Evolutionary conservation across 2,797 vertebrate species (phyloP).

Genomic region (Nannoperca australis): DNA sequence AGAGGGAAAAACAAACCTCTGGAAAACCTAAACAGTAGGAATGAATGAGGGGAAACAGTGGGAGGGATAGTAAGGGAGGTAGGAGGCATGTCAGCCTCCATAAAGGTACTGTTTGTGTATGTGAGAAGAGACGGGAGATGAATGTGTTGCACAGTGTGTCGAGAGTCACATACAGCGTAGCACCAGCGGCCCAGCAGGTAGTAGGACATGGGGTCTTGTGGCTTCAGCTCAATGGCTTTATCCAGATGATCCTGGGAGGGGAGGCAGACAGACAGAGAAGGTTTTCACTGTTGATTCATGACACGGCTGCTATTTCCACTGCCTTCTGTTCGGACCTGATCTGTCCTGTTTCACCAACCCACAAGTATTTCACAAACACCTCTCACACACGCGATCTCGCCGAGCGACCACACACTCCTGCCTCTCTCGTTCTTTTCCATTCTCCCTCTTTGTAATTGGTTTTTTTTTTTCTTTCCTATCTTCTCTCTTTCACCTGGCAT

Average conservation of each 20-base stretch:
- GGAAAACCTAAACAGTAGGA: slow-evolving; percentile 60
- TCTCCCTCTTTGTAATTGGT: slow-evolving; percentile 31
- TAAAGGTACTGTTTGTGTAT: slow-evolving; percentile 31
- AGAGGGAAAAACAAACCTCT: slow-evolving; percentile 53
- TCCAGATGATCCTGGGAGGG: slow-evolving; percentile 93
- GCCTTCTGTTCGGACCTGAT: slow-evolving; percentile 76
- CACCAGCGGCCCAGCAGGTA: slow-evolving; percentile 98
- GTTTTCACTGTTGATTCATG: slow-evolving; percentile 69
- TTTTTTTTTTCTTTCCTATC: slow-evolving; percentile 21
- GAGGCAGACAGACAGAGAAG: slow-evolving; percentile 56
- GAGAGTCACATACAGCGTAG: slow-evolving; percentile 90
- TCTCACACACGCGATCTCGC: slow-evolving; percentile 72
- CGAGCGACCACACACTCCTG: slow-evolving; percentile 46
- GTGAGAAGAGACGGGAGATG: slow-evolving; percentile 31
- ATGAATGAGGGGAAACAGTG: slow-evolving; percentile 63
- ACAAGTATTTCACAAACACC: slow-evolving; percentile 81
- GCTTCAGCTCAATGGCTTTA: slow-evolving; percentile 94
- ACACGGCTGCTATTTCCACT: slow-evolving; percentile 64
- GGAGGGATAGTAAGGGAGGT: slow-evolving; percentile 52
- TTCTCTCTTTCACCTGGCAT: slow-evolving; percentile 71
- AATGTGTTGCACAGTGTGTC: slow-evolving; percentile 4
- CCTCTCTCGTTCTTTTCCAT: slow-evolving; percentile 60
- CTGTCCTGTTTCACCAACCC: slow-evolving; percentile 78
- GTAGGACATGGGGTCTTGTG: slow-evolving; percentile 93
- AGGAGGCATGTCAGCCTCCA: slow-evolving; percentile 30